Percentiles rank a stretch among this genome's conserved stretches.
Conservation (phyloP, 2,113 vertebrate species). For the Stercorarius parasiticus region DNA sequence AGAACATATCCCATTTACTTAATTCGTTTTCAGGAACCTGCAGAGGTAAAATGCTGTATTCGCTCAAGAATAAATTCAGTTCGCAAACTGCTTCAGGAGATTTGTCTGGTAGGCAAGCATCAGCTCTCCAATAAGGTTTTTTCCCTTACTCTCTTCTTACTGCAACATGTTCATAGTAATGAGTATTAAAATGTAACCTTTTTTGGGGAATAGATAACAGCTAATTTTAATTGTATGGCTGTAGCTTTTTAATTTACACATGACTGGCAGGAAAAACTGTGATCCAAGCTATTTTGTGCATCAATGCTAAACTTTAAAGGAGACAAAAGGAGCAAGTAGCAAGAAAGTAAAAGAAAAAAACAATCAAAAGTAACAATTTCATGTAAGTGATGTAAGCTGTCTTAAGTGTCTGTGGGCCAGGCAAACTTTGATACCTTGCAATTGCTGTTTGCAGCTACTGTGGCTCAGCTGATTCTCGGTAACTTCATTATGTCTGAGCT, state of each 20-base stretch:
- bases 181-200: not conserved
- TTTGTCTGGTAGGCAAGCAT: not conserved
- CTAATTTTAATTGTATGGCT: not conserved
- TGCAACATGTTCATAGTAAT: not conserved
- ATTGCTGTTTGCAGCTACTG: not conserved
- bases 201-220: not conserved
- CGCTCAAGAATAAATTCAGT: not conserved
- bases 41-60: not conserved
- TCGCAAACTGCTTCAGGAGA: not conserved
- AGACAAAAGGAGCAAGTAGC: not conserved
- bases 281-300: not conserved
- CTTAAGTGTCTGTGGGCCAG: not conserved
- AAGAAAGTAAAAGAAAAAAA: not conserved
- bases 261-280: not conserved
- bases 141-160: not conserved
- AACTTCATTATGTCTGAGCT: not conserved
- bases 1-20: not conserved
- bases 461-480: not conserved
- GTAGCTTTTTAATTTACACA: not conserved
- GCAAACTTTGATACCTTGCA: not conserved
- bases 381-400: not conserved
- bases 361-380: not conserved
- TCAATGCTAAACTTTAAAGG: not conserved
- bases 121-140: not conserved
- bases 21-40: not conserved